Evolutionary conservation across 2,797 vertebrate genomes (phyloP).

Genomic region (Tympanoctomys barrerae): DNA sequence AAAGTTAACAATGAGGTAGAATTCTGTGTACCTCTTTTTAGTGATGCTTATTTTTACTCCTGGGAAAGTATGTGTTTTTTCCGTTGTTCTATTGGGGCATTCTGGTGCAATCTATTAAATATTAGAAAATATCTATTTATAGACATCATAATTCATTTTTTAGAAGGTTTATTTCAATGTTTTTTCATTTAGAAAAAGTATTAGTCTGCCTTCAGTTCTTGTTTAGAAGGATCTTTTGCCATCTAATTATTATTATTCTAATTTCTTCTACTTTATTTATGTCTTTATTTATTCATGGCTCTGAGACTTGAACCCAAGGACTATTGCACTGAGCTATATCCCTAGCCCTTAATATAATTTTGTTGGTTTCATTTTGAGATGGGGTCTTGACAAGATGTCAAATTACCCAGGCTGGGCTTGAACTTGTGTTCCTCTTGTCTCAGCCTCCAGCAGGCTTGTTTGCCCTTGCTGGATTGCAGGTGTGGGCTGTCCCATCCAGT

Average conservation of each 20-base stretch:
- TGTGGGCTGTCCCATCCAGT: not conserved
- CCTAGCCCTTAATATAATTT: not conserved
- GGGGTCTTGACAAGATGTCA: not conserved
- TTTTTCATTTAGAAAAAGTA: not conserved
- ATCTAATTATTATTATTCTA: not conserved
- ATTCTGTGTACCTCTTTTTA: not conserved
- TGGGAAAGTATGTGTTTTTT: not conserved
- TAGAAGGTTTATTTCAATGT: not conserved
- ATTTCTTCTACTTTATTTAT: not conserved
- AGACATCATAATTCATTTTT: not conserved
- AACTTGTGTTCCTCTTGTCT: not conserved
- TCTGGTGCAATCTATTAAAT: not conserved
- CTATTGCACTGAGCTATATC: not conserved
- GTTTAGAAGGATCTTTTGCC: not conserved
- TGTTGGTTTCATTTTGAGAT: not conserved
- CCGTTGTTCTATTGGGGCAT: not conserved
- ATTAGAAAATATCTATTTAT: not conserved
- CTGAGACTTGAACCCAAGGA: not conserved
- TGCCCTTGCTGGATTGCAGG: not conserved
- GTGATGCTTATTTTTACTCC: not conserved
- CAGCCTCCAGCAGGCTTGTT: not conserved
- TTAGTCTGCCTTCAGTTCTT: not conserved
- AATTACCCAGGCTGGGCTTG: not conserved
- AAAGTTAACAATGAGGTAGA: not conserved
- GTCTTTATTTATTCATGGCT: not conserved